Conservation (phyloP, 2,888 invertebrate genomes). For the Salticus scenicus region DNA sequence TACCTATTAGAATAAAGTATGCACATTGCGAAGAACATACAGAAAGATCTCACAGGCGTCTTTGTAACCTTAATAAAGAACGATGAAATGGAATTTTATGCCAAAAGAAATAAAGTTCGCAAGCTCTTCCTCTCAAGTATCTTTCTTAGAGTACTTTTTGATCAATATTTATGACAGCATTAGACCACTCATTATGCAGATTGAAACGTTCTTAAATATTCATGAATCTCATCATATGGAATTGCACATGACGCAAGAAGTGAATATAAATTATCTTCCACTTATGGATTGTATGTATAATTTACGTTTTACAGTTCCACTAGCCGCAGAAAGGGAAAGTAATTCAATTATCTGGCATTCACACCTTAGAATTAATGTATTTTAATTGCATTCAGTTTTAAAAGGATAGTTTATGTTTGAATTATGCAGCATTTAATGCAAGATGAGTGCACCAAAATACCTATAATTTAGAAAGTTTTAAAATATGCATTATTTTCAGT, state of each 20-base stretch:
- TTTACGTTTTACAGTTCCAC: neutral
- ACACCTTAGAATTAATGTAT: neutral
- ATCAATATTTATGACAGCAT: neutral
- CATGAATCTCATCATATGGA: neutral
- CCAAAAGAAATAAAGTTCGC: no score
- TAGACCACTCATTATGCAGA: neutral
- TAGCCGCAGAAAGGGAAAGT: neutral
- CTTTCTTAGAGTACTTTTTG: neutral
- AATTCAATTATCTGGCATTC: neutral
- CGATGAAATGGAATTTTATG: no score
- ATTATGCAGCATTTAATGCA: neutral
- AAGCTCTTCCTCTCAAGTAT: no score
- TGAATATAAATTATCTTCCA: conserved; percentile 1
- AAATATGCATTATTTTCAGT: no score
- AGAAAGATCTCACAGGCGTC: no score
- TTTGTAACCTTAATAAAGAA: no score
- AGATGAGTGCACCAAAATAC: neutral
- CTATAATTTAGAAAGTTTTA: neutral
- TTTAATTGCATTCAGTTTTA: neutral
- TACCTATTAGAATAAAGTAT: no score
- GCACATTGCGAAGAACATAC: no score
- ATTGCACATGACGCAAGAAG: neutral
- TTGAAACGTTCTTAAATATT: neutral
- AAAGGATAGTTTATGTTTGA: neutral
- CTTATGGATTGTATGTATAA: neutral